Base-by-base conservation (phyloP, 2,113 vertebrate species). In the Datnioides undecimradiatus region DNA sequence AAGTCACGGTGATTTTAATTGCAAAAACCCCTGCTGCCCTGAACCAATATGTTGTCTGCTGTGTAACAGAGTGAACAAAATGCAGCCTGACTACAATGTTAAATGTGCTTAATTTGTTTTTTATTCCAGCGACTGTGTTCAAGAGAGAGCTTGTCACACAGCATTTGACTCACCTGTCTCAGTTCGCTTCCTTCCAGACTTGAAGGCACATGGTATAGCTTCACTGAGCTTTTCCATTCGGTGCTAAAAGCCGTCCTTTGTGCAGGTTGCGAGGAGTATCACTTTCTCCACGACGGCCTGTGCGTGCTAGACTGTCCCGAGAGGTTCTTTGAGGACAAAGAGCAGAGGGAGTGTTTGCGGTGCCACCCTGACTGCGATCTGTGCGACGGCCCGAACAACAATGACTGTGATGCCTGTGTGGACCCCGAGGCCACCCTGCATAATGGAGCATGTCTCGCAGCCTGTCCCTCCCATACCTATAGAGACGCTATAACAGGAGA, bases 331-430 rank as follows among this genome's bases (percentile, higher is more conserved):
- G 84, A 84, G 10, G 94, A 95, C 64, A 49, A 62, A 0, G 87
- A 75, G 45, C 88, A 33, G 27, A 49, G 76, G 34, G 81, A 76
- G 49, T 99, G 97, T 69, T 63, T 91, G 67, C 86, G 29, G 6
- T 99, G 97, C 88, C 94, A 98, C 11, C n/a, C 78, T 0, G 73
- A 94, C 71, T 99, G 97, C 70, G 73, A 83, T 36, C 62, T 93
- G 40, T 99, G 97, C 65, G 93, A 85, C 0, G 97, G 97, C 1
- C 96, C 95, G 0, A 85, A 90, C 6, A 19, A 36, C 0, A 75
- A 95, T 0, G 95, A 97, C 83, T 99, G 98, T 12, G 93, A 89
- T 25, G 63, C 67, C 46, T 99, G 98, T 11, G 0, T 21, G 1
- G 69, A 84, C 8, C 1, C 38, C 0, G 77, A 25, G 46, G 89